Base-by-base conservation (phyloP, 2,888 invertebrate genomes). In the Drosophila yooni region DNA sequence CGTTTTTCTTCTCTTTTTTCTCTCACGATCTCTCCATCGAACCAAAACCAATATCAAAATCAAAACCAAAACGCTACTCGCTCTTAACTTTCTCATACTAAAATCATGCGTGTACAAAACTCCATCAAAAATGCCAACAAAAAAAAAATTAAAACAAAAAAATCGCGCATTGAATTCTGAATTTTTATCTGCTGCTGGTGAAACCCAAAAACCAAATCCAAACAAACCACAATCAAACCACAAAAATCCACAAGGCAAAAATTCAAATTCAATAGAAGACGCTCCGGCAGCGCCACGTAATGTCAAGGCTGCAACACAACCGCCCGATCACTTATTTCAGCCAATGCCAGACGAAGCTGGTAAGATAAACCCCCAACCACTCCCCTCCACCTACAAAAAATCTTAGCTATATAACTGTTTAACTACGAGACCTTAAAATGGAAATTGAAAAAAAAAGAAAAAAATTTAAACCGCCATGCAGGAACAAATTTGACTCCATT, bases 311-410 rank as follows among this genome's bases (percentile, higher is more conserved):
- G 94, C 95, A 82, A 94, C 95, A 91, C 94, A 95, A 91, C 95
- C 96, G 91, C 95, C 96, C 76, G 92, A 95, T 93, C 94, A 94
- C 93, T 94, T 94, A 92, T 95, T 96, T 93, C 94, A 94, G 93
- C 94, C 94, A 89, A 94, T 95, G 93, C 95, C 96, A 91, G 95
- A 95, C 92, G 95, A 95, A 94, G 94, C 95, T 93, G 96, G 96
- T 96, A 96, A 95, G 94, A 89, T 69, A 46, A 46, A 27, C 21
- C 25, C 46, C 46, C 25, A 46, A 46, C 3, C 46, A 46, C 25
- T 46, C 25, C 46, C 13, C 13, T 18, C 15, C 25, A 15, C 46
- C 11, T 11, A 43, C 11, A 43, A 43, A 21, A 43, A 43, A 6
- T 60, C 29, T 54, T 71, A 75, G 74, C 60, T 74, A 46, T 58